A percentile compares a stretch with the other conserved stretches of the same genome.
Conservation (phyloP, 2,888 invertebrate species). For the Heliconius hortense region DNA sequence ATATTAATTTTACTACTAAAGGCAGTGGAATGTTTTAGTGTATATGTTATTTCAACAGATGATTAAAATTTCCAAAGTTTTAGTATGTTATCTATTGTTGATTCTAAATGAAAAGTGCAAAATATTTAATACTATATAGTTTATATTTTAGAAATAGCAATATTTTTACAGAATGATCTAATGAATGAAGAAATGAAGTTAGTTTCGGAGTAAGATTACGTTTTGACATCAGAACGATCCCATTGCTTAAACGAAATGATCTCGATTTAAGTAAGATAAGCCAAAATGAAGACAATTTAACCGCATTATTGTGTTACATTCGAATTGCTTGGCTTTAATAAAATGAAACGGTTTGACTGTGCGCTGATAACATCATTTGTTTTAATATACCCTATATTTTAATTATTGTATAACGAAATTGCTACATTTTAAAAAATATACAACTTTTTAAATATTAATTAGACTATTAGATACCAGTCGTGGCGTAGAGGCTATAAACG, state of each 20-base stretch:
- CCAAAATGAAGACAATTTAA: constrained; percentile 40
- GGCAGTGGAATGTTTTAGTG: no score
- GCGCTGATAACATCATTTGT: constrained; percentile 8
- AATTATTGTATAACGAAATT: background rate
- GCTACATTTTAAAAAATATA: background rate
- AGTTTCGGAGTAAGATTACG: constrained; percentile 38
- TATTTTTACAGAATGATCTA: constrained; percentile 5
- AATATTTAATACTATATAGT: background rate
- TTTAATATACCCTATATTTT: constrained; percentile 1
- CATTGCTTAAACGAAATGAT: constrained; percentile 43
- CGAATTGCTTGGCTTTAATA: constrained; percentile 33
- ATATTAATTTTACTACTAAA: no score
- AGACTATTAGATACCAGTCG: background rate
- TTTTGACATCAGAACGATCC: constrained; percentile 41
- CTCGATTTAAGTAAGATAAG: constrained; percentile 44
- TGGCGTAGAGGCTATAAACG: no score
- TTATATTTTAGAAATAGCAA: background rate
- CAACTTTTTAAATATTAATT: background rate
- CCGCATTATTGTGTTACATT: constrained; percentile 36
- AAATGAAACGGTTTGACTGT: constrained; percentile 29
- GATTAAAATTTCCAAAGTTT: no score
- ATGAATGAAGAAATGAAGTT: constrained; percentile 19
- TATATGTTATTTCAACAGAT: no score
- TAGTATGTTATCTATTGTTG: background rate
- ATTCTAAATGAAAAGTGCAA: background rate